Evolutionary conservation across 2,888 invertebrate species (phyloP).

Genomic region (Tromatobia lineatoria): DNA sequence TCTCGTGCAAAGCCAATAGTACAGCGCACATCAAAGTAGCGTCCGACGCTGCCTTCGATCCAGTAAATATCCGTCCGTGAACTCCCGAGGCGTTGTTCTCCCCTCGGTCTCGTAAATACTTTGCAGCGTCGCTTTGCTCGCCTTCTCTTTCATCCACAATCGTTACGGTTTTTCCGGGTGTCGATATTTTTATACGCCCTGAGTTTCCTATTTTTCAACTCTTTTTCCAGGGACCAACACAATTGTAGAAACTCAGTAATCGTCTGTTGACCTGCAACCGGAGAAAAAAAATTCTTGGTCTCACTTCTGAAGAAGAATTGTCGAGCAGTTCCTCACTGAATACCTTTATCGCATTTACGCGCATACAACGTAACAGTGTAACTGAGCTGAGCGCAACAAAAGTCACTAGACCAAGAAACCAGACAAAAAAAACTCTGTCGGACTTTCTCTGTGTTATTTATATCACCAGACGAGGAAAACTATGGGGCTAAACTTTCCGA

Average conservation of each 20-base stretch:
- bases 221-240: neutral
- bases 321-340: conserved; percentile 9
- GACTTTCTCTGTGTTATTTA: conserved; percentile 52
- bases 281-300: neutral
- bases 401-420: conserved; percentile 39
- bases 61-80: conserved; percentile 63
- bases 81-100: conserved; percentile 22
- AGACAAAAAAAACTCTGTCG: conserved; percentile 36
- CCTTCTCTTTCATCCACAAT: neutral
- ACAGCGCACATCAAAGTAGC: neutral
- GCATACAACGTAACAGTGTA: neutral
- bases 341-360: neutral
- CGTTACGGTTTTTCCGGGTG: conserved; percentile 6
- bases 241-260: neutral
- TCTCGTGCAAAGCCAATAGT: no score
- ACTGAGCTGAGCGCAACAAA: conserved; percentile 15
- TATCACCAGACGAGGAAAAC: conserved; percentile 5
- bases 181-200: conserved; percentile 25
- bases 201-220: neutral
- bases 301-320: neutral
- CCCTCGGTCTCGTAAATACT: conserved; percentile 37
- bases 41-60: conserved; percentile 44
- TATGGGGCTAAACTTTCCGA: neutral
- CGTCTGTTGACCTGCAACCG: neutral
- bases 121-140: neutral